Conservation (phyloP, 2,113 vertebrate genomes). For the Columba janthina region DNA sequence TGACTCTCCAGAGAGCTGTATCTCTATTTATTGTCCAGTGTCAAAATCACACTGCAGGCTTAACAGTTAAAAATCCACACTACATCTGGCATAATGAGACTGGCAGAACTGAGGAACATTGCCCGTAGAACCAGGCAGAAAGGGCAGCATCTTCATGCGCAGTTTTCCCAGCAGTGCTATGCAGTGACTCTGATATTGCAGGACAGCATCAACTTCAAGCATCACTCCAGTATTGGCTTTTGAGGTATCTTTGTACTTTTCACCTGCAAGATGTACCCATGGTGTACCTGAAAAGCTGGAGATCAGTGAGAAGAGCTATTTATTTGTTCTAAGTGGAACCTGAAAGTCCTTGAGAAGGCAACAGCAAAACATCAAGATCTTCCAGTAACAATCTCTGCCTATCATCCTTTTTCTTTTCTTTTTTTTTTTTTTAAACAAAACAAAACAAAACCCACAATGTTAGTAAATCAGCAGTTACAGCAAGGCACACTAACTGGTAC, state of each 20-base stretch:
- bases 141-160: background rate
- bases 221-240: background rate
- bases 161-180: background rate
- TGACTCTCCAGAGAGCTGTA: background rate
- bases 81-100: background rate
- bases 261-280: background rate
- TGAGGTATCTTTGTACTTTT: background rate
- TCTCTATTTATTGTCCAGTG: background rate
- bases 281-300: background rate
- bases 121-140: background rate
- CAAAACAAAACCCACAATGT: background rate
- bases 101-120: background rate
- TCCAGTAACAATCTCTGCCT: background rate
- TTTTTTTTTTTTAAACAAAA: background rate
- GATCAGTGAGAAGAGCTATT: background rate
- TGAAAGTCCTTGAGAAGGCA: background rate
- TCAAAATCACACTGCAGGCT: background rate
- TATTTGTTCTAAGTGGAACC: background rate
- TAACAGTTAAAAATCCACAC: background rate
- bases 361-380: background rate
- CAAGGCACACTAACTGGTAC: background rate
- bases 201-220: background rate
- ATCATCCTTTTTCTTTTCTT: background rate
- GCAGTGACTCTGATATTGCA: background rate
- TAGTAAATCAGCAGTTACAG: background rate